Conservation (phyloP, 1,140 invertebrate species). For the Drosophila tropicalis region DNA sequence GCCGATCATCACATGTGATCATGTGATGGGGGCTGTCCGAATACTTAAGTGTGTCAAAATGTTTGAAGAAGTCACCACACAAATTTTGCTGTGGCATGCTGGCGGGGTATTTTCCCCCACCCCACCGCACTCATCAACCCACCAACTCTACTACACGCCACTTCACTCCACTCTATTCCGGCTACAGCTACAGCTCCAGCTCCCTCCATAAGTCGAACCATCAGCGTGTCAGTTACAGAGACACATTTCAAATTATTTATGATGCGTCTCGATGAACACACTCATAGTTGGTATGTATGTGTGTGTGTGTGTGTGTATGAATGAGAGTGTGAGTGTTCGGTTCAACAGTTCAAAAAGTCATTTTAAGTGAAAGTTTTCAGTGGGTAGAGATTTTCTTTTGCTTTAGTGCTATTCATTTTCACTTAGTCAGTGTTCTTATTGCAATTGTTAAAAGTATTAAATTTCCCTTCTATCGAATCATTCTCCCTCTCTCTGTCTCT, state of each 20-base stretch:
- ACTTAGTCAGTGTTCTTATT: constrained; percentile 64
- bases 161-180: background rate
- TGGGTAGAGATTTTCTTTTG: constrained; percentile 11
- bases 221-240: constrained; percentile 69
- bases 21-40: constrained; percentile 59
- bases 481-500: background rate
- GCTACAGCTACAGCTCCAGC: background rate
- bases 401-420: constrained; percentile 65
- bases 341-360: constrained; percentile 79
- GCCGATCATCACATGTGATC: constrained; percentile 28
- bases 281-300: constrained; percentile 18
- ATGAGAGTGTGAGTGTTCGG: constrained; percentile 34
- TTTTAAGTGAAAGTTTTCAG: constrained; percentile 73
- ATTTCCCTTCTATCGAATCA: constrained; percentile 36
- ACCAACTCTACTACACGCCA: background rate
- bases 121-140: background rate
- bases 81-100: constrained; percentile 68
- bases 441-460: constrained; percentile 50
- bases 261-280: constrained; percentile 53
- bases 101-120: constrained; percentile 20
- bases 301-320: background rate
- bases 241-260: constrained; percentile 75
- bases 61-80: constrained; percentile 57
- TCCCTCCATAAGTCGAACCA: constrained; percentile 21
- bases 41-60: constrained; percentile 81